Conservation (phyloP, 2,113 vertebrate species). For the Odontophorus gujanensis region DNA sequence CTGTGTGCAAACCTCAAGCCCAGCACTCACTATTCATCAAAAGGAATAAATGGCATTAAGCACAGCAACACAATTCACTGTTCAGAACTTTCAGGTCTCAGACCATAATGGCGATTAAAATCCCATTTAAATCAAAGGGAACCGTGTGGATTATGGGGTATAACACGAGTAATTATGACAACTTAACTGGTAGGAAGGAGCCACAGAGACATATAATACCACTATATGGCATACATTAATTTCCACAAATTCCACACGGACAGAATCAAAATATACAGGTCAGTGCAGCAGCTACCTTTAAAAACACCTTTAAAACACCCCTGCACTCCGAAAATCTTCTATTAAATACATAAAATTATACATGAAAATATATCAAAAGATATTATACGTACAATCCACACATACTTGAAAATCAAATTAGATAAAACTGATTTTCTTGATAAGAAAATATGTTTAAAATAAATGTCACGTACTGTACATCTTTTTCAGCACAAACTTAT, state of each 20-base stretch:
- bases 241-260: background rate
- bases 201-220: background rate
- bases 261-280: background rate
- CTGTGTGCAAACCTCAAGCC: background rate
- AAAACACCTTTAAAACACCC: background rate
- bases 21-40: background rate
- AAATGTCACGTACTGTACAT: background rate
- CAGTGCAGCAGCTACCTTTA: background rate
- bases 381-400: background rate
- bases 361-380: background rate
- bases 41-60: background rate
- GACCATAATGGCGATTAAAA: background rate
- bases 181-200: background rate
- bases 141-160: background rate
- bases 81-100: background rate
- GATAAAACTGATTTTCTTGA: background rate
- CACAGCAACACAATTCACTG: background rate
- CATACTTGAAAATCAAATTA: background rate
- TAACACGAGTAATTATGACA: background rate
- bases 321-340: background rate
- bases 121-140: background rate
- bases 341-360: background rate
- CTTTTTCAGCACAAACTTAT: slow-evolving; percentile 83
- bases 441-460: background rate
- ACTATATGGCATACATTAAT: background rate